A percentile compares a stretch with the other conserved stretches of the same genome.
phyloP scores from a whole-genome alignment of 2,888 invertebrate species.

The Pachymerium ferrugineum region DNA sequence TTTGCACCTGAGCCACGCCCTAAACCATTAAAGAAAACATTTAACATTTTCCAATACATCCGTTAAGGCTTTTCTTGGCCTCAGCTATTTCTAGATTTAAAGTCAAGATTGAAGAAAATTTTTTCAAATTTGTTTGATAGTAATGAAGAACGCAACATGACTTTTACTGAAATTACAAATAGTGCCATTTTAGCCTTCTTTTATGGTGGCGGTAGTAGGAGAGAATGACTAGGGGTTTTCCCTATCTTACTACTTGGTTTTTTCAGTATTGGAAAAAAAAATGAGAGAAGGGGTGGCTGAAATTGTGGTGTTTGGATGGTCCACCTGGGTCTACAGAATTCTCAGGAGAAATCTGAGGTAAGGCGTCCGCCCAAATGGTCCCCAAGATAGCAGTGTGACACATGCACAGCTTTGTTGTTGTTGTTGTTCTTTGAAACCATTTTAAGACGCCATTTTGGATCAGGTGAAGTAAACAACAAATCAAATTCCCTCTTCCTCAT shows the following conservation, averaged over 20 bases:
- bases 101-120: too few relatives aligned
- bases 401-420: neutral
- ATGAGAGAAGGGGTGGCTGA: neutral
- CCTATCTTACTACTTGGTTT: too few relatives aligned
- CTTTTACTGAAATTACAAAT: too few relatives aligned
- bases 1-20: conserved; percentile 15
- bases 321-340: neutral
- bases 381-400: conserved; percentile 5
- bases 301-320: conserved; percentile 11
- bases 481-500: neutral
- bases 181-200: too few relatives aligned
- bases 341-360: conserved; percentile 25
- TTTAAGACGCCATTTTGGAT: conserved; percentile 12
- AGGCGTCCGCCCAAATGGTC: conserved; percentile 7
- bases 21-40: conserved; percentile 4
- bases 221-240: too few relatives aligned
- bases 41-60: neutral
- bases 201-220: too few relatives aligned
- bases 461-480: conserved; percentile 27
- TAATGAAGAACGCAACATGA: too few relatives aligned
- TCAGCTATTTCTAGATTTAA: too few relatives aligned
- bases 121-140: too few relatives aligned
- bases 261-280: too few relatives aligned
- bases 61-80: too few relatives aligned
- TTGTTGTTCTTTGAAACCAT: neutral